Evolutionary conservation across 1,140 invertebrate genomes (phyloP).

Genomic region (Maniola jurtina): DNA sequence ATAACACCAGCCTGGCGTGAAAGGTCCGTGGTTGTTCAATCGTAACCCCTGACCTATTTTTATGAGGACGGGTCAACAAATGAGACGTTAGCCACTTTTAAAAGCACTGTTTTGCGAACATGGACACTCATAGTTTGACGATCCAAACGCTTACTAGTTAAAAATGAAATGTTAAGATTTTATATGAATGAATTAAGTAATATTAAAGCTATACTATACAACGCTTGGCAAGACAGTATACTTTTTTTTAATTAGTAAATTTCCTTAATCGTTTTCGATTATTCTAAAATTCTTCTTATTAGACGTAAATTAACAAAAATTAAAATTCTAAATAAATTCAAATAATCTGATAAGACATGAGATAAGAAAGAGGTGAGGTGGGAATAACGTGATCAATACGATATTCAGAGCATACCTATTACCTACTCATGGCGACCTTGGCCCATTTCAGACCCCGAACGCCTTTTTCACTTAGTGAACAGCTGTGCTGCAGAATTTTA

Average conservation of each 20-base stretch:
- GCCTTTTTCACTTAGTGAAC: constrained; percentile 3
- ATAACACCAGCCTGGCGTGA: neutral
- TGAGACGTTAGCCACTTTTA: neutral
- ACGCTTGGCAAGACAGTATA: too few species aligned
- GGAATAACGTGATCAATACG: constrained; percentile 39
- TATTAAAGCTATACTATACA: too few species aligned
- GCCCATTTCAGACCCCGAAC: constrained; percentile 15
- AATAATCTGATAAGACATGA: too few species aligned
- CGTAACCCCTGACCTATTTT: constrained; percentile 2
- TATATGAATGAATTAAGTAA: too few species aligned
- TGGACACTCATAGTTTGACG: neutral
- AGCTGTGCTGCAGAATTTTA: neutral
- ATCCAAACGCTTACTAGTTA: neutral
- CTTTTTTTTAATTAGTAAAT: too few species aligned
- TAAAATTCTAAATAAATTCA: too few species aligned
- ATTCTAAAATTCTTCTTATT: too few species aligned
- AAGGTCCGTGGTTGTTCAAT: neutral
- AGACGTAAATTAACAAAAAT: too few species aligned
- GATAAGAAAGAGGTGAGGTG: neutral
- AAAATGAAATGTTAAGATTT: too few species aligned
- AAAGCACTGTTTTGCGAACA: neutral
- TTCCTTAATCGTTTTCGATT: too few species aligned
- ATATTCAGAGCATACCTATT: constrained; percentile 25
- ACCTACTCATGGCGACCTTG: constrained; percentile 28
- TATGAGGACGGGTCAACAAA: neutral